Evolutionary conservation across 2,113 vertebrate genomes (phyloP), one percentile per base, ranked within the genome.

Genomic region (Chloroceryle aenea): DNA sequence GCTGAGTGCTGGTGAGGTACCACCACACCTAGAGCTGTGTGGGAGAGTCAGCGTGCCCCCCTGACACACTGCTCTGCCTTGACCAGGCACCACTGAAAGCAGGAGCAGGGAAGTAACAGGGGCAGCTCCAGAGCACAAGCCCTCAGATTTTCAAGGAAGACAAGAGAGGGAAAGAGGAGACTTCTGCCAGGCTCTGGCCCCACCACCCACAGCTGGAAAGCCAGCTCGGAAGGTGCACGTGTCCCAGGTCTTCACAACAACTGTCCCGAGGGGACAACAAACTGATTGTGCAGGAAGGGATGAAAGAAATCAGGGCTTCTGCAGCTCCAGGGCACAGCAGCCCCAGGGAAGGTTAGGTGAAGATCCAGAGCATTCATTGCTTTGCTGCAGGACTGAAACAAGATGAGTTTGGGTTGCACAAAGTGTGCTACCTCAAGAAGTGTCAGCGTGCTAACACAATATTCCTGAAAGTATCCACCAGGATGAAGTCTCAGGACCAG

Each of bases 31-130:
- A 10, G 16, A 16, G 55, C 45, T 17, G n/a, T 8, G 52, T 0
- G 7, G 29, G 38, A 30, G 22, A 0, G 0, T 6, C 5, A 21
- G 1, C 0, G 0, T 6, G 30, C 1, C 32, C 45, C 59, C 36
- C 40, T 3, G 2, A 29, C 3, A 9, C 50, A 0, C 25, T 4
- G 69, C 0, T 11, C 40, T 22, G 29, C 6, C 18, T 32, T 4
- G 1, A 13, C 26, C 21, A 32, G 56, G 40, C 17, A 56, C 27
- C 6, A 6, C 32, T 10, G 10, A 29, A 20, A 13, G 1, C 77
- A 10, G 47, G 14, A 26, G 27, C 1, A 34, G 34, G 16, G 63
- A 23, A 30, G 14, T 1, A 6, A 8, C 25, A 8, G 14, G 17
- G 30, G 3, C 1, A 50, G 63, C 87, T 42, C 22, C 87, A 69